Percentiles rank a stretch among this genome's conserved stretches.
Conservation (phyloP, 2,797 vertebrate genomes). For the Scleropages formosus region DNA sequence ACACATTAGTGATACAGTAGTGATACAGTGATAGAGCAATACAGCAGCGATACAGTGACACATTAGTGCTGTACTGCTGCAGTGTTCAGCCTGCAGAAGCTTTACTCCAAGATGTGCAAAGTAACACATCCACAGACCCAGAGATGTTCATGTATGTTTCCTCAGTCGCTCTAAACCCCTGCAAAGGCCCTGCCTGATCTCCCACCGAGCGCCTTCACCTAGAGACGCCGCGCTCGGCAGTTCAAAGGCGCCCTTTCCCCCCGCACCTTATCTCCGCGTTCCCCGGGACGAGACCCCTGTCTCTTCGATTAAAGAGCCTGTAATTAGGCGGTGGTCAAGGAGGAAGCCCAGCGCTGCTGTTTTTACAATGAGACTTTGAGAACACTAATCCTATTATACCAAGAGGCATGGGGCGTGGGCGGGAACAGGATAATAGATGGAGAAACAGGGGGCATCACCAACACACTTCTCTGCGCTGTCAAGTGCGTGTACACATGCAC, state of each 20-base stretch:
- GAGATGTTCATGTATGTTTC: too few relatives aligned
- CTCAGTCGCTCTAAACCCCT: too few relatives aligned
- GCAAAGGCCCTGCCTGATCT: neutral
- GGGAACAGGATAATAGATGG: neutral
- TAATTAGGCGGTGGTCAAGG: neutral
- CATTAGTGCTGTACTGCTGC: too few relatives aligned
- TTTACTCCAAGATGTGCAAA: too few relatives aligned
- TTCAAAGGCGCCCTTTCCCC: conserved; percentile 13
- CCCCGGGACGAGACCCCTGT: neutral
- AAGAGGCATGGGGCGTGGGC: too few relatives aligned
- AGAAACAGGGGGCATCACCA: neutral
- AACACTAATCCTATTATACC: neutral
- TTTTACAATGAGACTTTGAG: neutral
- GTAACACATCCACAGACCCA: too few relatives aligned
- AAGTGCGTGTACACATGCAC: neutral
- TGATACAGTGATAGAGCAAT: too few relatives aligned
- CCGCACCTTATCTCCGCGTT: neutral
- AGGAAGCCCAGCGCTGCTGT: neutral
- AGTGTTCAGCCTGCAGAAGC: too few relatives aligned
- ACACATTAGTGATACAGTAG: too few relatives aligned
- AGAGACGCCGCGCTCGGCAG: neutral
- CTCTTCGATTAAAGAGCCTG: conserved; percentile 14
- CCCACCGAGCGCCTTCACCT: neutral
- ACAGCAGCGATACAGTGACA: too few relatives aligned
- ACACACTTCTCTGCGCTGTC: neutral